phyloP scores from a whole-genome alignment of 2,888 invertebrate genomes.

The Brachyopa scutellaris region DNA sequence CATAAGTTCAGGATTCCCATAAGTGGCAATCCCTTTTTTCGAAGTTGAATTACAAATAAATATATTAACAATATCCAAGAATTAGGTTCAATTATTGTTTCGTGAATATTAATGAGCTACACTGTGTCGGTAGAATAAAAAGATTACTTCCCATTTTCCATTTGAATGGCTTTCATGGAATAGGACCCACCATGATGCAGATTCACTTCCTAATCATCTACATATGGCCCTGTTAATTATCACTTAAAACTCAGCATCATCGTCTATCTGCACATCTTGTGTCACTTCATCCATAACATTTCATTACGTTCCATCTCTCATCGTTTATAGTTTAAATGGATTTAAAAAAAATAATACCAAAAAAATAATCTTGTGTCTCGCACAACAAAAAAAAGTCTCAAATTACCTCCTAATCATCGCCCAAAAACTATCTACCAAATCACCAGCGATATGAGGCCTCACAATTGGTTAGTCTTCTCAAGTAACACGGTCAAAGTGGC shows the following conservation, averaged over 20 bases:
- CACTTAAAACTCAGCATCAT: slow-evolving; percentile 48
- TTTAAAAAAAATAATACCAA: not conserved
- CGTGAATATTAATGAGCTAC: too few relatives aligned
- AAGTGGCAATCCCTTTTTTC: too few relatives aligned
- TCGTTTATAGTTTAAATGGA: slow-evolving; percentile 1
- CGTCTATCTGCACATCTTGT: slow-evolving; percentile 28
- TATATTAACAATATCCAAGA: too few relatives aligned
- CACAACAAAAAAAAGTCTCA: slow-evolving; percentile 53
- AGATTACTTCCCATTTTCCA: not conserved
- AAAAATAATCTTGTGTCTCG: slow-evolving; percentile 51
- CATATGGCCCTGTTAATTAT: slow-evolving; percentile 62
- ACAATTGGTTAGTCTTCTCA: slow-evolving; percentile 66
- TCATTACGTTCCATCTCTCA: slow-evolving; percentile 46
- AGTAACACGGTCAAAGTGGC: slow-evolving; percentile 66
- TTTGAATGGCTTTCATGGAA: slow-evolving; percentile 35
- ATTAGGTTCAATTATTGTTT: too few relatives aligned
- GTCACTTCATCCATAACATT: slow-evolving; percentile 59
- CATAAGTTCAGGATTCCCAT: too few relatives aligned
- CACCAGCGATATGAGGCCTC: slow-evolving; percentile 50
- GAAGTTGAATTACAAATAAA: too few relatives aligned
- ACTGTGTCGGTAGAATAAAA: too few relatives aligned
- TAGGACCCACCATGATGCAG: slow-evolving; percentile 47
- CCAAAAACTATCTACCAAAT: slow-evolving; percentile 48
- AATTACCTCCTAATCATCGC: slow-evolving; percentile 68
- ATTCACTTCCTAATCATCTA: slow-evolving; percentile 36